Evolutionary conservation across 2,888 invertebrate genomes (phyloP), one percentile per base, ranked within the genome.

Genomic region (Teleiodes luculella): DNA sequence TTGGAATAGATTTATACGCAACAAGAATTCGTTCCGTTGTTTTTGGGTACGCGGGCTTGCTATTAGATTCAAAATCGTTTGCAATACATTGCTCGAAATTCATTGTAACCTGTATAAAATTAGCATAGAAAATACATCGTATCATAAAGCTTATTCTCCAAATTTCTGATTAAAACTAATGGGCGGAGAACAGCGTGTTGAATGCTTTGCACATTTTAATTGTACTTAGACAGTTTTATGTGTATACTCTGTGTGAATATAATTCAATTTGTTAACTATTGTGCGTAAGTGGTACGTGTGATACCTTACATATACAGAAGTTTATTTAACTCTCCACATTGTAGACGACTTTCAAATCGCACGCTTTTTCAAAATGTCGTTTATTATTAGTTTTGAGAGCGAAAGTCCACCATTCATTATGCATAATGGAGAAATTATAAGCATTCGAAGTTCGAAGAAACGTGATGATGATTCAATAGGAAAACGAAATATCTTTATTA

Each of bases 281-380:
- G 62, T 61, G 47, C 28, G 53, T 56, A 54, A 59, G 49, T 58
- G 20, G 60, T 57, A 54, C 62, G 61, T 63, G 61, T 56, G 63
- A 64, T 55, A 59, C 54, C 59, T 63, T 43, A 53, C 51, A 47
- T 54, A 56, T 7, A 11, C 7, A 28, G 5, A 5, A n/a, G 4
- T 10, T 20, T 28, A 28, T 10, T 7, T 28, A 5, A 6, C 58
- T 63, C 59, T 57, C 59, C 39, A 41, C 61, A 62, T 65, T 63
- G 63, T 62, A 55, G 57, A 56, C 54, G 52, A 43, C 66, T 66
- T 65, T 66, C 66, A 57, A 64, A 61, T 63, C 63, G 57, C 62
- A 63, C 60, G 62, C 60, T 58, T 61, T 41, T 57, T 54, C 18
- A 16, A 30, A 49, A 51, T 28, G 28, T 20, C 20, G 1, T 37